phyloP scores from a whole-genome alignment of 2,113 vertebrate genomes.

The Tachuris rubrigastra region DNA sequence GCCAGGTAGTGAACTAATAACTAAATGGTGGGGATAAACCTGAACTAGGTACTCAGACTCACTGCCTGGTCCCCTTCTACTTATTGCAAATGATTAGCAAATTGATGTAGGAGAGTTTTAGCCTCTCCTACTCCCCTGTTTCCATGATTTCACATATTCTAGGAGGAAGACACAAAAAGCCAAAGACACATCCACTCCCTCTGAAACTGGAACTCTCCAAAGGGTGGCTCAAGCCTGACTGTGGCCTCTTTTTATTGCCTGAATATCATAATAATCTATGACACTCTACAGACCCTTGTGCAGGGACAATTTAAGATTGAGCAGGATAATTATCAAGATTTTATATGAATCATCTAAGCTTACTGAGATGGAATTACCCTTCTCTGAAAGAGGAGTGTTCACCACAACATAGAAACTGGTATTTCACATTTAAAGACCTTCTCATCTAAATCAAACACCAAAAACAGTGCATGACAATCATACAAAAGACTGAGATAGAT shows the following conservation, averaged over 20 bases:
- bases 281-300: neutral
- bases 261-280: neutral
- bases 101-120: neutral
- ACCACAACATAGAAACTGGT: neutral
- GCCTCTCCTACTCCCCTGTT: neutral
- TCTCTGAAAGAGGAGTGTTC: neutral
- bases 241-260: neutral
- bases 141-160: neutral
- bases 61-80: neutral
- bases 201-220: neutral
- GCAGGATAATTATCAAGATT: neutral
- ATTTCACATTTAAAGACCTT: neutral
- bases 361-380: neutral
- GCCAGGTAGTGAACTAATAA: neutral
- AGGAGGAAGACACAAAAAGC: neutral
- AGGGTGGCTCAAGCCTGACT: neutral
- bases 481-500: neutral
- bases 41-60: neutral
- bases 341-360: neutral
- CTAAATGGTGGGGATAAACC: neutral
- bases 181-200: neutral
- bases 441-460: neutral
- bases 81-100: neutral
- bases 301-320: neutral
- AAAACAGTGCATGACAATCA: neutral